A percentile compares a stretch with the other conserved stretches of the same genome.
Evolutionary conservation across 2,113 vertebrate genomes (phyloP).

Genomic region (Cranoglanis bouderius): DNA sequence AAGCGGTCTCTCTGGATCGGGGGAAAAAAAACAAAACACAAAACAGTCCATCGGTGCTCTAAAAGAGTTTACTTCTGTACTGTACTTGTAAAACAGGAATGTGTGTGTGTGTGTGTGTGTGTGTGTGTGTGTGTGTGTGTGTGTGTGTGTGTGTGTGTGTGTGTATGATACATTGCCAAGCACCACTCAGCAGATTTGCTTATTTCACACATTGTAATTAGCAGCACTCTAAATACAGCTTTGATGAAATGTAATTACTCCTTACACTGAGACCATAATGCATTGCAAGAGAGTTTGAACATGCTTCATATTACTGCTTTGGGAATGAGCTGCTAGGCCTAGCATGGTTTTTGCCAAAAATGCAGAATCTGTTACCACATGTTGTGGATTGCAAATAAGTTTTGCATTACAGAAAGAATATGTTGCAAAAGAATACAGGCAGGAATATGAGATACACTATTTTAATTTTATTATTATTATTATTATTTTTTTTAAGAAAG

Average conservation of each 20-base stretch:
- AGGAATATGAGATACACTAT: background rate
- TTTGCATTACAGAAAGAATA: background rate
- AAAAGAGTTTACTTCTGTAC: background rate
- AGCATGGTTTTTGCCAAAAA: too few relatives aligned
- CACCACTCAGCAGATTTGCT: background rate
- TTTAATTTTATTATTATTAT: too few relatives aligned
- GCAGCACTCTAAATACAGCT: slow-evolving; percentile 12
- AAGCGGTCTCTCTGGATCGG: slow-evolving; percentile 85
- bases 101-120: background rate
- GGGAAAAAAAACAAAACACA: background rate
- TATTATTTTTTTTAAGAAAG: background rate
- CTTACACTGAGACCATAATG: slow-evolving; percentile 16
- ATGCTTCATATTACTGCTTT: background rate
- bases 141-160: background rate
- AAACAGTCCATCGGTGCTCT: background rate
- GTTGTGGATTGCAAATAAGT: background rate
- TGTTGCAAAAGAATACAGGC: background rate
- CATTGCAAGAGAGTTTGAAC: background rate
- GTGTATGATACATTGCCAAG: background rate
- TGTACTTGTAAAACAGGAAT: background rate
- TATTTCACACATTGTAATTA: background rate
- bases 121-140: background rate
- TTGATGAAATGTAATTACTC: slow-evolving; percentile 11
- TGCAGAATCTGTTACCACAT: background rate
- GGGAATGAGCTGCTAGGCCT: background rate